Percentiles rank a stretch among this genome's conserved stretches.
Evolutionary conservation across 2,797 vertebrate species (phyloP).

Genomic region (Pelodytes ibericus): DNA sequence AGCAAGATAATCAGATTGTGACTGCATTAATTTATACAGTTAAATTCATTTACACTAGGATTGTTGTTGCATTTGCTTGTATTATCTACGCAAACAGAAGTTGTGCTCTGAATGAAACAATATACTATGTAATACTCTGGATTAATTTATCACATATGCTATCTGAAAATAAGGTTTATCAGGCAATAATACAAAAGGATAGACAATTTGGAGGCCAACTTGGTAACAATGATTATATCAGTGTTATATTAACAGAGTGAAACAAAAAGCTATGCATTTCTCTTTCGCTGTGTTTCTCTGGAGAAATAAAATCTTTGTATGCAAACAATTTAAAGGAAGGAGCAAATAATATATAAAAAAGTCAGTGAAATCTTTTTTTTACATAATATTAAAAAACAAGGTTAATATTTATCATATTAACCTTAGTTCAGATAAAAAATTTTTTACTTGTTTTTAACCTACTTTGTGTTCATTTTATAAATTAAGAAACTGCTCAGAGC

Average conservation of each 20-base stretch:
- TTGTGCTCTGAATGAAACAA: conserved; percentile 79
- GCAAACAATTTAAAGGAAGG: no score
- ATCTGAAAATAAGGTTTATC: conserved; percentile 78
- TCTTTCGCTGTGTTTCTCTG: no score
- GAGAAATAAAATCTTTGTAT: no score
- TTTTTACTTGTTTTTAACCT: no score
- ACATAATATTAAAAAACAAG: no score
- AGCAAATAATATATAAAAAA: no score
- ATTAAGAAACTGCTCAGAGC: no score
- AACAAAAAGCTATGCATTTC: conserved; percentile 12
- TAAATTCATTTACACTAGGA: conserved; percentile 83
- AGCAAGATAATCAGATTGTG: conserved; percentile 80
- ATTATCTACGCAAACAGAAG: conserved; percentile 81
- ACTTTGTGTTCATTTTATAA: no score
- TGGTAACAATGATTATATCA: no score
- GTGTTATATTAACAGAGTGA: conserved; percentile 56
- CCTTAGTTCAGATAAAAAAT: no score
- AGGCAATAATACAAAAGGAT: conserved; percentile 74
- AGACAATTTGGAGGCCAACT: conserved; percentile 73
- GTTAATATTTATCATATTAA: no score
- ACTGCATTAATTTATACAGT: conserved; percentile 80
- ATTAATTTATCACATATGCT: conserved; percentile 78
- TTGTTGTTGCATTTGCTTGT: conserved; percentile 78
- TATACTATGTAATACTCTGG: conserved; percentile 75
- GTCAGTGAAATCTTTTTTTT: no score